These are phyloP conservation scores for Crocidura indochinensis DNA, from an alignment of 2,797 vertebrate species.

Conservation along the genomic window DNA sequence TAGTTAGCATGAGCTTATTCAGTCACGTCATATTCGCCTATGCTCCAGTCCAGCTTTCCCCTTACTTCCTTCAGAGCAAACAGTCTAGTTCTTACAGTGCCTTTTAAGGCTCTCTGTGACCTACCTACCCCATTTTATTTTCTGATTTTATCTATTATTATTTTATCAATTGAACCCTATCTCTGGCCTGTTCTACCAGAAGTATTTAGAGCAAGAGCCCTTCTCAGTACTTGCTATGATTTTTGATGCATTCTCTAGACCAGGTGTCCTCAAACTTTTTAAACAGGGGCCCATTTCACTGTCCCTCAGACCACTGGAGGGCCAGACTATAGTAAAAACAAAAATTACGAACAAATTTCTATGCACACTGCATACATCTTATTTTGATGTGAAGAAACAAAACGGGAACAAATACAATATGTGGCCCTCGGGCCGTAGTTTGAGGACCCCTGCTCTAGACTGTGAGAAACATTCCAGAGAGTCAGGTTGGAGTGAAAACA, in stretches of 20 bases:
- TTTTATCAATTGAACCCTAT: too few species aligned
- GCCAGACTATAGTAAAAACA: too few species aligned
- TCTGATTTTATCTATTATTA: background rate
- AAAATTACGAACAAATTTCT: too few species aligned
- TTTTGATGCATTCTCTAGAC: conserved; percentile 67
- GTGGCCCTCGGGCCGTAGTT: too few species aligned
- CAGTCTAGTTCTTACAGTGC: background rate
- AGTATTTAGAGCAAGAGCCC: conserved; percentile 54
- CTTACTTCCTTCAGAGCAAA: background rate
- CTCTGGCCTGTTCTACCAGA: conserved; percentile 49
- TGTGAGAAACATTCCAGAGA: background rate
- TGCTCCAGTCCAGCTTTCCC: background rate
- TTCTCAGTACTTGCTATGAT: background rate
- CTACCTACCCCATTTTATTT: background rate
- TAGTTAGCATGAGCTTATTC: background rate
- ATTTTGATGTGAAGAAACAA: too few species aligned
- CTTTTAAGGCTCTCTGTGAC: background rate
- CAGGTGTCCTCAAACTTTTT: too few species aligned
- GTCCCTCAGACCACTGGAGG: too few species aligned
- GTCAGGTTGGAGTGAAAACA: too few species aligned
- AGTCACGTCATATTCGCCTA: background rate
- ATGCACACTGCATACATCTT: too few species aligned
- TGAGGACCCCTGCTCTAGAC: too few species aligned
- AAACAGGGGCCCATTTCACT: too few species aligned
- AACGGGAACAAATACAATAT: too few species aligned